Base-by-base conservation (phyloP, 2,888 invertebrate genomes). In the Heliconius sara region DNA sequence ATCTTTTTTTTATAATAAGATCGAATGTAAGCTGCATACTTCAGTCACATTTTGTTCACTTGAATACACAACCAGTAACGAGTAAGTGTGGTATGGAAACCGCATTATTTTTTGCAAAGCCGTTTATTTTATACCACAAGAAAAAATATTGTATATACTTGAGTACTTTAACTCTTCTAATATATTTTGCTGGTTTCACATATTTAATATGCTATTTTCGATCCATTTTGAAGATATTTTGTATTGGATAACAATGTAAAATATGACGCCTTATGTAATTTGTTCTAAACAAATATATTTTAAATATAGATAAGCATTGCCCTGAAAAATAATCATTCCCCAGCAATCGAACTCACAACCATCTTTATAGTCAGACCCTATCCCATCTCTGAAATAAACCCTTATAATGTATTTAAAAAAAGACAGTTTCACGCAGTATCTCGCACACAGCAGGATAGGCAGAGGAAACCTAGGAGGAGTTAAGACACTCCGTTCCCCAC, bases 21-120 rank as follows among this genome's bases (percentile, higher is more conserved):
- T 68, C 43, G 39, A 68, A 68, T 68, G 16, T 68, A 65, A 16
- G 27, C 39, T 25, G n/a, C 43, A 43, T 43, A 68, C n/a, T 68
- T 68, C 1, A 13, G 27, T 65, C 13, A 27, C 65, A 65, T 19
- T 39, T 39, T 13, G n/a, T 43, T 12, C 34, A 68, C 34, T 39
- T 39, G 39, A 68, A 9, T 43, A 22, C 39, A 68, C 68, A 68
- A 68, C 68, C 68, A 68, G 68, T 68, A 25, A 68, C 68, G 6
- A 16, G 39, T 68, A 12, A 7, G 39, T 68, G 5, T 39, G 13
- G 22, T n/a, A 43, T 68, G 39, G 68, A 68, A 68, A 43, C 68
- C 68, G 68, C 68, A 68, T 16, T 7, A 16, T 25, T 68, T 68
- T 43, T 68, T 68, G 43, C 68, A 6, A 27, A 25, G 68, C 12